Conservation (phyloP, 2,113 vertebrate genomes). For the Paralichthys olivaceus region DNA sequence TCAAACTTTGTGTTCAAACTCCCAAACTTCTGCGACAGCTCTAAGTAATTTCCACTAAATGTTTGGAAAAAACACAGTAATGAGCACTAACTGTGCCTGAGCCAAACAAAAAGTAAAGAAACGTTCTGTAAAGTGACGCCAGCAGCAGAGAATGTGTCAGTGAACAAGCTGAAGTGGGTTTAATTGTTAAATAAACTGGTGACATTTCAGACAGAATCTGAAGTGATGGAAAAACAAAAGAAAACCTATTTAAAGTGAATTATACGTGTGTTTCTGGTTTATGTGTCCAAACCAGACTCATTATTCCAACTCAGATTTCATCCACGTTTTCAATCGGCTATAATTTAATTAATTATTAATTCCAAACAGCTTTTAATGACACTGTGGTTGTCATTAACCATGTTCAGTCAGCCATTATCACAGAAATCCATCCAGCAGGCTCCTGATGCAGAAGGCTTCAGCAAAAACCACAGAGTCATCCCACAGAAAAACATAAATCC, state of each 20-base stretch:
- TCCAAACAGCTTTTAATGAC: background rate
- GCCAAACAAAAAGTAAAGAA: background rate
- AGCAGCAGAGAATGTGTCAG: background rate
- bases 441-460: background rate
- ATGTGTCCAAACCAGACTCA: background rate
- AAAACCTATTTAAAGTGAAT: background rate
- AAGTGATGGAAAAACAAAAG: background rate
- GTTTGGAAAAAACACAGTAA: slow-evolving; percentile 14
- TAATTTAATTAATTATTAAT: background rate
- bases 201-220: background rate
- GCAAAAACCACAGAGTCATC: too few species aligned
- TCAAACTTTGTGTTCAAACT: background rate
- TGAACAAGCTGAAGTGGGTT: background rate
- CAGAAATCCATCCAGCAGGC: background rate
- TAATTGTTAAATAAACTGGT: background rate
- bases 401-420: background rate
- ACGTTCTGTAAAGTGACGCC: background rate
- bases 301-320: background rate
- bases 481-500: background rate
- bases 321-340: background rate
- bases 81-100: slow-evolving; percentile 5
- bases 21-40: background rate
- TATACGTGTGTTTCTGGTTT: background rate
- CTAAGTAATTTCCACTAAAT: background rate
- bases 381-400: background rate